phyloP scores from a whole-genome alignment of 2,888 invertebrate species.

The Ophion obscuratus region DNA sequence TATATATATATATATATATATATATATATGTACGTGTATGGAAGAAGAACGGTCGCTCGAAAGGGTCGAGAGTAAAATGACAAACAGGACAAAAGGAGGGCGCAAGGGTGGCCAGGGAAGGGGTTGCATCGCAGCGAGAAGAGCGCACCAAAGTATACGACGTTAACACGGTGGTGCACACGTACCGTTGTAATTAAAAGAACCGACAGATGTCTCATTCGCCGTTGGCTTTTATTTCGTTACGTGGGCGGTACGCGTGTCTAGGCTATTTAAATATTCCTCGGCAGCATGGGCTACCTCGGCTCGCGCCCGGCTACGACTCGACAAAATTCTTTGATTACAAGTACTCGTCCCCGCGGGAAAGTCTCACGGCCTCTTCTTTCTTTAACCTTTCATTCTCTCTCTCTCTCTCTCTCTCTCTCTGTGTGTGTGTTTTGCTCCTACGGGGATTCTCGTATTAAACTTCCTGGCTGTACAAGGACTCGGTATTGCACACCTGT shows the following conservation, averaged over 20 bases:
- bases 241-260: conserved; percentile 78
- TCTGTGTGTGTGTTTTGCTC: neutral
- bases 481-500: conserved; percentile 62
- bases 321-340: conserved; percentile 72
- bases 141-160: conserved; percentile 28
- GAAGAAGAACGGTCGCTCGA: conserved; percentile 13
- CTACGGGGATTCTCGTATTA: conserved; percentile 30
- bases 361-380: conserved; percentile 55
- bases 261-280: conserved; percentile 82
- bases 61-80: conserved; percentile 72
- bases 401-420: conserved; percentile 41
- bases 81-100: conserved; percentile 77
- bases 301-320: conserved; percentile 30
- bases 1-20: neutral
- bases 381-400: conserved; percentile 10
- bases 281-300: conserved; percentile 67
- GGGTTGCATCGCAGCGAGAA: conserved; percentile 61
- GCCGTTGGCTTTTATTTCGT: conserved; percentile 83
- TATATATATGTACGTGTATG: neutral
- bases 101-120: conserved; percentile 63
- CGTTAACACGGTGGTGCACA: conserved; percentile 70
- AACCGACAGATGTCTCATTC: conserved; percentile 83
- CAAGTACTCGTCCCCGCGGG: conserved; percentile 73
- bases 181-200: conserved; percentile 83
- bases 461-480: conserved; percentile 24